Evolutionary conservation across 2,888 invertebrate genomes (phyloP), one percentile per base, ranked within the genome.

Genomic region (Prenolepis imparis): DNA sequence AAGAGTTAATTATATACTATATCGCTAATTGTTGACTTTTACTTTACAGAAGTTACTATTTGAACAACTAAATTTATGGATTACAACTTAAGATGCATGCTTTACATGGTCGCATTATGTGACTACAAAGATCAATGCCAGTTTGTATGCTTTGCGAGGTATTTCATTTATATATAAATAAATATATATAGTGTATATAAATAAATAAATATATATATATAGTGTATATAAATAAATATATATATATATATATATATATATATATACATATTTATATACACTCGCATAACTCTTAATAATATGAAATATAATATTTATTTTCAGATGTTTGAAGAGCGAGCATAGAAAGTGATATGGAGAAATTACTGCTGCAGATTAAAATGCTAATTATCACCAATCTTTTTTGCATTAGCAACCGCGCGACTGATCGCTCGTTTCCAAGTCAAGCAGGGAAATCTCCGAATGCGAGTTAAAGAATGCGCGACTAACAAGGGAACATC

Each of bases 341-440:
- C 9, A 41, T 67, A 77, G 75, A 77, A 77, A 77, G 77, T 11
- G 41, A 67, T 55, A 77, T 77, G 28, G 77, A 57, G 77, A 77
- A 77, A 77, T 55, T 55, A 67, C 28, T 28, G 3, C 48, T n/a
- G 9, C n/a, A 39, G 24, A 55, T 77, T 77, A 64, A 41, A 77
- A 55, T 67, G 24, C 44, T 67, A 67, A 77, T 75, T 64, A 75
- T 77, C 9, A 12, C n/a, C 63, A 9, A 57, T 67, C 55, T 55
- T 77, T 67, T 77, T 77, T 28, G 18, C 55, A 77, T 52, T 75
- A 57, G 28, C 28, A n/a, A 24, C 15, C 67, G 55, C n/a, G n/a
- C 39, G 67, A 66, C 75, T 67, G 55, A 77, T 77, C 67, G 75
- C 64, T 75, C 52, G 67, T 77, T 67, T 77, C 55, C 57, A 77